Conservation (phyloP, 2,888 invertebrate species). For the Andrena bicolor region DNA sequence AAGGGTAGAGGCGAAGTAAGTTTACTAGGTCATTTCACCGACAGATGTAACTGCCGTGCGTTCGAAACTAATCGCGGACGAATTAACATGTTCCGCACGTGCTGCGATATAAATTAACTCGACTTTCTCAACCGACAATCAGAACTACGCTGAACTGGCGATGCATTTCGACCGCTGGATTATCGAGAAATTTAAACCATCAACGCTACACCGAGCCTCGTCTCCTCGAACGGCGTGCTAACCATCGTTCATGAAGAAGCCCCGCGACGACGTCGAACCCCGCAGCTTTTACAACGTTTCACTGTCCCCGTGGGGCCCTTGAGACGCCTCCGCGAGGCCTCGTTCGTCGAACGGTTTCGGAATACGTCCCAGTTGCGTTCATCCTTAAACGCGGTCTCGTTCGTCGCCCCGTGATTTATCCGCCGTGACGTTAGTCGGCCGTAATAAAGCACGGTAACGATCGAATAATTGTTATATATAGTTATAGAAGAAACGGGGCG, state of each 20-base stretch:
- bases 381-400: background rate
- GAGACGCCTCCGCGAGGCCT: background rate
- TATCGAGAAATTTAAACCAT: too few relatives aligned
- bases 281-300: background rate
- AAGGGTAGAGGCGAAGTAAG: too few relatives aligned
- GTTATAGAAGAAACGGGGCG: slow-evolving; percentile 47
- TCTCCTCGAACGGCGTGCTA: background rate
- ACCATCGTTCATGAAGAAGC: background rate
- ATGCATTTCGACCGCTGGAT: too few relatives aligned
- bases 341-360: slow-evolving; percentile 1
- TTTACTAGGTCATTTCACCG: too few relatives aligned
- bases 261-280: background rate
- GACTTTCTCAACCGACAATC: too few relatives aligned
- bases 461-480: slow-evolving; percentile 60
- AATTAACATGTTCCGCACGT: too few relatives aligned
- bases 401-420: slow-evolving; percentile 44
- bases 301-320: background rate
- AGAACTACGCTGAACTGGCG: too few relatives aligned
- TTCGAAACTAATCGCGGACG: too few relatives aligned
- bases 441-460: slow-evolving; percentile 53
- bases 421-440: slow-evolving; percentile 24
- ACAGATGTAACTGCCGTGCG: too few relatives aligned
- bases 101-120: too few relatives aligned
- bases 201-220: too few relatives aligned
- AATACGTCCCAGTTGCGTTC: slow-evolving; percentile 5